phyloP scores from a whole-genome alignment of 2,113 vertebrate genomes.

The Microcebus ravelobensis region DNA sequence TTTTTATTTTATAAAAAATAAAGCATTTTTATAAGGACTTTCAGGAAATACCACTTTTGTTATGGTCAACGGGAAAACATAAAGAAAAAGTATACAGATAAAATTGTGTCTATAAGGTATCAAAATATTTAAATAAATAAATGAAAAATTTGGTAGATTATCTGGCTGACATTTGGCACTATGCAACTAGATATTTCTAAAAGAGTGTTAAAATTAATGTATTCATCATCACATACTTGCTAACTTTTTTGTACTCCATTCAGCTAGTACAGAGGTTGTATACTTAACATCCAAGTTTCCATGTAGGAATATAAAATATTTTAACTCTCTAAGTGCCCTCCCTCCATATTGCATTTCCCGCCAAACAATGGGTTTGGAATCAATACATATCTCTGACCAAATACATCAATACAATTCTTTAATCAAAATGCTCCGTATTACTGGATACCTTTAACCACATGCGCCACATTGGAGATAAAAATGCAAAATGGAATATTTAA shows the following conservation, averaged over 20 bases:
- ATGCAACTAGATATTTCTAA: neutral
- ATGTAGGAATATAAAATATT: slow-evolving; percentile 9
- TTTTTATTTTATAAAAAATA: slow-evolving; percentile 43
- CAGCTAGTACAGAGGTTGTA: neutral
- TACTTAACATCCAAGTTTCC: neutral
- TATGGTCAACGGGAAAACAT: neutral
- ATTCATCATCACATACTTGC: neutral
- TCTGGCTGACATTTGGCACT: neutral
- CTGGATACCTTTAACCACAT: neutral
- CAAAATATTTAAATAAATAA: slow-evolving; percentile 34
- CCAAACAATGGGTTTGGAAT: neutral
- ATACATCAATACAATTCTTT: neutral
- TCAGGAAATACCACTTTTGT: neutral
- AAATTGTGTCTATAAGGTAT: neutral
- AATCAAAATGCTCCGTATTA: neutral
- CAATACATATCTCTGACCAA: neutral
- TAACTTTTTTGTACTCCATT: slow-evolving; percentile 23
- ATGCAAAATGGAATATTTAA: neutral
- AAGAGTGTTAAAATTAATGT: neutral
- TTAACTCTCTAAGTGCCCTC: neutral
- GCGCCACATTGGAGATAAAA: neutral
- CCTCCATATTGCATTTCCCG: neutral
- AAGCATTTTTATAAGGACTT: neutral
- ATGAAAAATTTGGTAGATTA: neutral
- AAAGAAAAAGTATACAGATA: neutral